Evolutionary conservation across 2,113 vertebrate genomes (phyloP).

Genomic region (Megaceryle torquata): DNA sequence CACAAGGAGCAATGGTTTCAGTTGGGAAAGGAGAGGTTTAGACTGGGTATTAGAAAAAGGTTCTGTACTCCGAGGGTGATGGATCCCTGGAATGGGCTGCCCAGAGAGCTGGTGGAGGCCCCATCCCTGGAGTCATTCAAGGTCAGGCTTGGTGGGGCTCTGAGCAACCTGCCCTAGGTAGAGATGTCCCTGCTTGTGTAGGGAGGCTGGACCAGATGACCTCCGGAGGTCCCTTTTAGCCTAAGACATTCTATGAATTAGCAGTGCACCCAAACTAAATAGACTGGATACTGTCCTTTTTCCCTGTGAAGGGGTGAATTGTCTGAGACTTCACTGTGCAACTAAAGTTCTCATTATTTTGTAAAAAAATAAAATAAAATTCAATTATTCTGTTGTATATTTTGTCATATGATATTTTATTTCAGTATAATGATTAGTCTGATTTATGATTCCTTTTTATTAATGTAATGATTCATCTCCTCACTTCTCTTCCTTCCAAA

Average conservation of each 20-base stretch:
- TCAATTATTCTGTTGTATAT: neutral
- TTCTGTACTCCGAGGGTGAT: no score
- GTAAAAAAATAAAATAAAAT: neutral
- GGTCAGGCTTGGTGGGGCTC: no score
- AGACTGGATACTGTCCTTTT: neutral
- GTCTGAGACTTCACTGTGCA: neutral
- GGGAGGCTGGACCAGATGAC: no score
- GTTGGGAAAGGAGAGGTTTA: no score
- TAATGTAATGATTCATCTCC: neutral
- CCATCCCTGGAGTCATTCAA: no score
- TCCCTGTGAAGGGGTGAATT: neutral
- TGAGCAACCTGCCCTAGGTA: no score
- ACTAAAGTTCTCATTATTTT: neutral
- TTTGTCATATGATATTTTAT: neutral
- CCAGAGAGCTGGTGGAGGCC: no score
- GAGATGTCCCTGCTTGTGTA: no score
- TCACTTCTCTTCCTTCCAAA: slow-evolving; percentile 8
- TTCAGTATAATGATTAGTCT: neutral
- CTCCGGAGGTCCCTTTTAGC: no score
- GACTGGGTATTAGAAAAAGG: no score
- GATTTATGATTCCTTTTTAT: neutral
- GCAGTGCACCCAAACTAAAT: neutral
- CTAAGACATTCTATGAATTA: neutral
- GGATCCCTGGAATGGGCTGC: no score
- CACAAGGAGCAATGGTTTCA: no score